phyloP scores from a whole-genome alignment of 2,797 vertebrate genomes.

The Cuniculus paca region DNA sequence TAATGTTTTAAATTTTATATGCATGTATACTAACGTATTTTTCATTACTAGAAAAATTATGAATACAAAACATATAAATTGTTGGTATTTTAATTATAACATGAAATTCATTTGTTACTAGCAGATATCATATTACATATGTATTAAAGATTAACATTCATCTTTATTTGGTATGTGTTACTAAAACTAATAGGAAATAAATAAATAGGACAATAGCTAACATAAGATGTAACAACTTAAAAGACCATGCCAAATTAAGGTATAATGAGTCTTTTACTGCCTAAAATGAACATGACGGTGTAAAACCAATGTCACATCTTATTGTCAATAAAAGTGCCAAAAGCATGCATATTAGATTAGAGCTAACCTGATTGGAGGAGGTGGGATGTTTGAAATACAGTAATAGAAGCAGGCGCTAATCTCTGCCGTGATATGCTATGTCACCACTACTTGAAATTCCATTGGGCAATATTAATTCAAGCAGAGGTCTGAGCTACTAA shows the following conservation, averaged over 20 bases:
- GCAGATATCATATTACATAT: conserved; percentile 50
- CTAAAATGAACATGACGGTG: conserved; percentile 77
- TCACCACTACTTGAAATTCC: conserved; percentile 88
- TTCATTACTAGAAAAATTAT: conserved; percentile 16
- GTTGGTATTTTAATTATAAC: background rate
- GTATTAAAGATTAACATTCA: conserved; percentile 55
- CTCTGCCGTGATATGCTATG: conserved; percentile 86
- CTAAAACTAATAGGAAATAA: conserved; percentile 44
- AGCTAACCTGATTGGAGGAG: conserved; percentile 83
- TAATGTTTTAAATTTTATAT: background rate
- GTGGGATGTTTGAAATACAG: conserved; percentile 81
- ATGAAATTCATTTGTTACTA: conserved; percentile 49
- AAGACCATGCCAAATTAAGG: conserved; percentile 61
- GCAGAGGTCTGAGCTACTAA: conserved; percentile 88
- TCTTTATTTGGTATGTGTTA: conserved; percentile 65
- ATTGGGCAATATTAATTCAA: conserved; percentile 90
- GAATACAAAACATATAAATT: background rate
- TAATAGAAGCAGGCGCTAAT: conserved; percentile 84
- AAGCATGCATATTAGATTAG: conserved; percentile 87
- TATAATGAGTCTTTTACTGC: conserved; percentile 75
- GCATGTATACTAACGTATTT: background rate
- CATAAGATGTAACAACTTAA: conserved; percentile 30
- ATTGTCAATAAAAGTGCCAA: conserved; percentile 82
- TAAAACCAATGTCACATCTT: conserved; percentile 80
- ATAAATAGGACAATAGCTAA: background rate